phyloP scores from a whole-genome alignment of 1,140 invertebrate species.

The Scylla paramamosain region DNA sequence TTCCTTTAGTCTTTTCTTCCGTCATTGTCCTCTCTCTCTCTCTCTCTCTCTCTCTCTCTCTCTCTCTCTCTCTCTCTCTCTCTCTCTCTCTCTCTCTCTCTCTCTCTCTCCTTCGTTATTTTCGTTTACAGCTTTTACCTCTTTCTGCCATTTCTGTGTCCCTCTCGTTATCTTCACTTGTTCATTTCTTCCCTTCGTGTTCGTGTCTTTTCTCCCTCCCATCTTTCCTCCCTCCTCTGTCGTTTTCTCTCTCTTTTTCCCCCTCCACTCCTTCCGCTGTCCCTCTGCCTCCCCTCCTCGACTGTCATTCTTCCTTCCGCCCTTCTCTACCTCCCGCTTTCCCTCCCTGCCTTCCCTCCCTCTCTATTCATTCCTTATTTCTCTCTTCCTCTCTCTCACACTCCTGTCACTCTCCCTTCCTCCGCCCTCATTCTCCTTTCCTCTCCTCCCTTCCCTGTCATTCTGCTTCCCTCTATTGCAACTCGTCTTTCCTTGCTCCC shows the following conservation, averaged over 20 bases:
- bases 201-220: background rate
- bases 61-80: background rate
- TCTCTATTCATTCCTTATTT: background rate
- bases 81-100: background rate
- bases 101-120: background rate
- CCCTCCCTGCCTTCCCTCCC: background rate
- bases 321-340: background rate
- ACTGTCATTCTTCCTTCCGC: background rate
- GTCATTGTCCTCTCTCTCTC: background rate
- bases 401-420: background rate
- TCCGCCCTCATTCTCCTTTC: background rate
- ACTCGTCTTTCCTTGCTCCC: background rate
- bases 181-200: background rate
- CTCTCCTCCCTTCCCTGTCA: background rate
- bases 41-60: background rate
- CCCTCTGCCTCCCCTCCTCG: background rate
- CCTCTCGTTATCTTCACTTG: background rate
- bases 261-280: background rate
- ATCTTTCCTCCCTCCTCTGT: background rate
- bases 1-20: background rate
- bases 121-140: background rate
- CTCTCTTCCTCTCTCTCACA: background rate
- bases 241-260: background rate
- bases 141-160: too few relatives aligned
- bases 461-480: background rate